A percentile compares a stretch with the other conserved stretches of the same genome.
Evolutionary conservation across 2,113 vertebrate genomes (phyloP).

Genomic region (Heliornis fulica): DNA sequence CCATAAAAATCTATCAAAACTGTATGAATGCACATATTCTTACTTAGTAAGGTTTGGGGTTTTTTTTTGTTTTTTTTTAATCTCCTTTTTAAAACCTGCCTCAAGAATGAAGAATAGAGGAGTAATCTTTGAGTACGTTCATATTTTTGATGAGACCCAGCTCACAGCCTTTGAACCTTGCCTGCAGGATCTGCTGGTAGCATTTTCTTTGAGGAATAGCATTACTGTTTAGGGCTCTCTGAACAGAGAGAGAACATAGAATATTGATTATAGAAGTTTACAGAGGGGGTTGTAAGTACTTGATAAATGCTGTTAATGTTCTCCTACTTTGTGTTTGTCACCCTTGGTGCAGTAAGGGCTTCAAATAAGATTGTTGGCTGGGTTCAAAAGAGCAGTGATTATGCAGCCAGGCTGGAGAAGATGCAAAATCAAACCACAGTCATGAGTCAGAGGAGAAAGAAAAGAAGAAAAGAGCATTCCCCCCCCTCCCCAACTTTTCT

Average conservation of each 20-base stretch:
- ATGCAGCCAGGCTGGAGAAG: not conserved
- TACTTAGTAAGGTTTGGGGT: not conserved
- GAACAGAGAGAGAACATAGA: not conserved
- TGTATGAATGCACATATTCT: not conserved
- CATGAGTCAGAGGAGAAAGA: not conserved
- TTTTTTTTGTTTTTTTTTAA: not conserved
- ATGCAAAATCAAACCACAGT: not conserved
- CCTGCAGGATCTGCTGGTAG: not conserved
- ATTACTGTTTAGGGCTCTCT: not conserved
- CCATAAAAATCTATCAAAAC: not conserved
- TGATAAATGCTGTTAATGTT: not conserved
- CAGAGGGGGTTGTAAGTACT: not conserved
- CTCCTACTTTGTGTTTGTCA: not conserved
- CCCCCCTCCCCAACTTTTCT: rapidly evolving
- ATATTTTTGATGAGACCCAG: not conserved
- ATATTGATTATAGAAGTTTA: not conserved
- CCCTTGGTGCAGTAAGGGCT: not conserved
- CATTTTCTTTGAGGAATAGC: not conserved
- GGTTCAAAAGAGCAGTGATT: not conserved
- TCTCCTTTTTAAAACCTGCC: not conserved
- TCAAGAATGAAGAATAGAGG: not conserved
- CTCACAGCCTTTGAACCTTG: not conserved
- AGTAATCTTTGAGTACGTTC: not conserved
- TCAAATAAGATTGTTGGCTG: not conserved
- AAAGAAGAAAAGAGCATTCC: not conserved